Conservation (phyloP, 2,113 vertebrate species). For the Zingel zingel region DNA sequence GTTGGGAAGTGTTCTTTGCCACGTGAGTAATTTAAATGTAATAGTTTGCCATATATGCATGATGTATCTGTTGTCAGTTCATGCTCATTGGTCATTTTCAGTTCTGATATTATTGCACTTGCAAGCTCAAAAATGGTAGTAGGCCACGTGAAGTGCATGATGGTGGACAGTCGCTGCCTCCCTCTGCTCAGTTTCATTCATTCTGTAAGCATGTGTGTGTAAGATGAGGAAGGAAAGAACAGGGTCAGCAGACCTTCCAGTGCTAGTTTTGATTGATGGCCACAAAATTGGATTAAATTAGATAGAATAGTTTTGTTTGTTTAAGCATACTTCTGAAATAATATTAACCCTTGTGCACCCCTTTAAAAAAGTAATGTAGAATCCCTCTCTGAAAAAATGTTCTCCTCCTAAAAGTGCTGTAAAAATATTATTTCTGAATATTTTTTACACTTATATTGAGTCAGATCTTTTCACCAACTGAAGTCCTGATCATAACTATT, state of each 20-base stretch:
- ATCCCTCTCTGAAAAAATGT: no score
- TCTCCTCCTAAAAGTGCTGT: no score
- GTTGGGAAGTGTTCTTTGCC: not conserved
- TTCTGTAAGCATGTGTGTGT: not conserved
- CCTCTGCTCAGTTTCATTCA: not conserved
- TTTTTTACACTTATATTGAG: no score
- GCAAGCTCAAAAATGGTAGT: no score
- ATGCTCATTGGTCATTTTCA: not conserved
- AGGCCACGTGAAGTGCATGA: no score
- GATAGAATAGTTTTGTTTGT: not conserved
- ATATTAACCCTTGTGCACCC: no score
- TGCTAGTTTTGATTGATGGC: not conserved
- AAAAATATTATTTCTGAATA: no score
- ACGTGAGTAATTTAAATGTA: not conserved
- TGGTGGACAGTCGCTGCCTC: not conserved
- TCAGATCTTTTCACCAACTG: no score
- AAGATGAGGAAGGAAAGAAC: not conserved
- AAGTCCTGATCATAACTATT: no score
- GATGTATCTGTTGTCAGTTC: not conserved
- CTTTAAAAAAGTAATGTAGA: no score
- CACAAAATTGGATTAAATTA: not conserved
- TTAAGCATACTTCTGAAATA: not conserved
- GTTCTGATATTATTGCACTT: no score
- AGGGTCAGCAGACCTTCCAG: not conserved
- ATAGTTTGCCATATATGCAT: not conserved